Base-by-base conservation (phyloP, 1,140 invertebrate species). In the Calliphora vicina region DNA sequence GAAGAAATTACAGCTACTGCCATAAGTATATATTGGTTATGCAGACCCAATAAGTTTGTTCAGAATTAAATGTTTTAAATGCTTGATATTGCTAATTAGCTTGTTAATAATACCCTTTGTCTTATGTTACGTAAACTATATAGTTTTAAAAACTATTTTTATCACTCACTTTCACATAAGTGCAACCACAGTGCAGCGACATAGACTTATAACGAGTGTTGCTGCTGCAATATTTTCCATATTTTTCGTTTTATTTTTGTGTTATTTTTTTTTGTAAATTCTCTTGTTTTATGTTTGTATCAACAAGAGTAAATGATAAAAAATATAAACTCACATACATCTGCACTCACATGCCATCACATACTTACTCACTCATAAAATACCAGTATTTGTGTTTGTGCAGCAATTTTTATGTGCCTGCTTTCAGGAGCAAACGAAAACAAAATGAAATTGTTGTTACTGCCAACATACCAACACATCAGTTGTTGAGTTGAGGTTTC, bases 381-480 rank as follows among this genome's bases (percentile, higher is more conserved):
- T 4, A 10, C 61, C n/a, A 23, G 20, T 67, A 67, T 67, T 67
- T 67, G 42, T 78, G 74, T 25, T 78, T 78, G 74, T 78, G 74
- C 42, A 43, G 35, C n/a, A 45, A 45, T 78, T 78, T 43, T 78
- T 43, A n/a, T 78, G 74, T 78, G 74, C 74, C 42, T 78, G 35
- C 35, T 78, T 25, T 78, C 61, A 67, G n/a, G n/a, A n/a, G n/a
- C n/a, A 67, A 23, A 57, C 2, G 3, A 57, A 57, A 57, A 57
- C 2, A 35, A 35, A 35, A 35, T 17, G 5, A 45, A 15, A 78
- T 78, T 78, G 17, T 76, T 76, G 35, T 78, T 43, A 45, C 74
- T 78, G 29, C 74, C 74, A 45, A 23, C 74, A 43, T 45, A 78
- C 74, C 74, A 45, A 25, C 74, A 78, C 35, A 20, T 43, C 74